phyloP scores from a whole-genome alignment of 2,888 invertebrate species.

The Melinaea menophilus region DNA sequence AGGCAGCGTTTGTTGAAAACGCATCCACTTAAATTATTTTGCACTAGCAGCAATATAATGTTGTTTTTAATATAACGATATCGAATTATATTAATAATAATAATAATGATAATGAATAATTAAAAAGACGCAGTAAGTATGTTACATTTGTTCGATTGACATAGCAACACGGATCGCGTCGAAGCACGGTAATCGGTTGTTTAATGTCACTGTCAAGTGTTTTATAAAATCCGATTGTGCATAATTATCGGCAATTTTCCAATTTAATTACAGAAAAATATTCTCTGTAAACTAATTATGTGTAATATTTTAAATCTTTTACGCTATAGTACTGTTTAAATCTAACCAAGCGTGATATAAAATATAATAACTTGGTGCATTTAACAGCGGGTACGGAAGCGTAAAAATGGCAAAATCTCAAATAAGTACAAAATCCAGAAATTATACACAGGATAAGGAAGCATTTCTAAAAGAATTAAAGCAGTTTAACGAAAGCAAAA shows the following conservation, averaged over 20 bases:
- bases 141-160: not conserved
- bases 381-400: conserved; percentile 26
- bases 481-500: conserved; percentile 93
- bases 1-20: too few species aligned
- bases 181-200: conserved; percentile 12
- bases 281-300: conserved; percentile 11
- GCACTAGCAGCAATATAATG: too few species aligned
- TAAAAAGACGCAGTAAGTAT: too few species aligned
- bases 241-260: conserved; percentile 24
- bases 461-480: conserved; percentile 90
- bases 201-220: conserved; percentile 35
- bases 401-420: conserved; percentile 70
- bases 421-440: conserved; percentile 78
- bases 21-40: too few species aligned
- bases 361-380: conserved; percentile 4
- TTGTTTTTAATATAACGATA: too few species aligned
- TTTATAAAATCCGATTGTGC: conserved; percentile 22
- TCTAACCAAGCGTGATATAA: conserved; percentile 1
- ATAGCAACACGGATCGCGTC: conserved; percentile 25
- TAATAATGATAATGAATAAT: too few species aligned
- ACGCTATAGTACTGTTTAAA: conserved; percentile 3
- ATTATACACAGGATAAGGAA: conserved; percentile 87
- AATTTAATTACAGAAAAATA: conserved; percentile 21
- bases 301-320: conserved; percentile 10
- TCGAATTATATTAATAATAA: too few species aligned